A percentile compares a stretch with the other conserved stretches of the same genome.
These are phyloP conservation scores for Vireo altiloquus DNA, from an alignment of 2,113 vertebrate genomes.

Conservation along the genomic window DNA sequence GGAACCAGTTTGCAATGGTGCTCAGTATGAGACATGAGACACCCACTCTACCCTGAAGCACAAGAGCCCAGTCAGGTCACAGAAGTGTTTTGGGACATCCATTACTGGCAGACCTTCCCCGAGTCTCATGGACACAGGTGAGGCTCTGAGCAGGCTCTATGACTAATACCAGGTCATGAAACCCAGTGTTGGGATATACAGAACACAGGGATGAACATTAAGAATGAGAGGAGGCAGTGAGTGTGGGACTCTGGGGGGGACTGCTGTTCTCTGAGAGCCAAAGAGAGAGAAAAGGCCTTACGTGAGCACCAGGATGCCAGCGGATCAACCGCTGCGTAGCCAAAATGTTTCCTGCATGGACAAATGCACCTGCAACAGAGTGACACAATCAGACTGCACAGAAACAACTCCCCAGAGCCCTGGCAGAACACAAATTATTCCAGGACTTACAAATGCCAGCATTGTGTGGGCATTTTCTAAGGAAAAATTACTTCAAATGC, in stretches of 20 bases:
- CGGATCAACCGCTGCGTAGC: slow-evolving; percentile 87
- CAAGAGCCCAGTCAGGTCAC: background rate
- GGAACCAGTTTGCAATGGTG: background rate
- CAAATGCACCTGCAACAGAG: slow-evolving; percentile 80
- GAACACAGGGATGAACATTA: background rate
- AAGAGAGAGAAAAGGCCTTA: slow-evolving; percentile 68
- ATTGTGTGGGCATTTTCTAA: background rate
- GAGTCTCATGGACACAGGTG: background rate
- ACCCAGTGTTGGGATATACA: background rate
- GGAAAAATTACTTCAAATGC: background rate
- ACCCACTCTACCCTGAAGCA: background rate
- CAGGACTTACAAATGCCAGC: background rate
- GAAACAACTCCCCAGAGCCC: background rate
- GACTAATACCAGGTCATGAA: background rate
- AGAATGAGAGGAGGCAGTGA: background rate
- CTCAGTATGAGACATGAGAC: background rate
- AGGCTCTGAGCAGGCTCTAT: background rate
- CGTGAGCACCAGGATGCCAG: slow-evolving; percentile 93
- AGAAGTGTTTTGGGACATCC: background rate
- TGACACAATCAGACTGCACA: background rate
- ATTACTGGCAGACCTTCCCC: background rate
- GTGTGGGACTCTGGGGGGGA: background rate
- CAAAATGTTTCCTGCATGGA: slow-evolving; percentile 89
- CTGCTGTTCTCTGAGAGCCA: background rate
- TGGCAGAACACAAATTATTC: background rate